A percentile compares a stretch with the other conserved stretches of the same genome.
Conservation (phyloP, 2,888 invertebrate species). For the Serripes groenlandicus region DNA sequence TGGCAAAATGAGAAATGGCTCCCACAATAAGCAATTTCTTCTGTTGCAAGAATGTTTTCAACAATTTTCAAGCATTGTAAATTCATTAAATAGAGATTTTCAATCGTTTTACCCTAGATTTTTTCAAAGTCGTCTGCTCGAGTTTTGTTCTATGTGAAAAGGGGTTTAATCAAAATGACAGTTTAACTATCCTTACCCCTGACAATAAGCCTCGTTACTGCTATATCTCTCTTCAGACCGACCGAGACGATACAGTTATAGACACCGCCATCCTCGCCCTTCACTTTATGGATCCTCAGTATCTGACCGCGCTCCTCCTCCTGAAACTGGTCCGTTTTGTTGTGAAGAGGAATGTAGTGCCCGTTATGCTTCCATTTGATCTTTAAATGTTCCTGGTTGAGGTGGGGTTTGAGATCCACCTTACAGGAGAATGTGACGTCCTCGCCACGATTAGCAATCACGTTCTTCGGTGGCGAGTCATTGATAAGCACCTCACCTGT, state of each 20-base stretch:
- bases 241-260: constrained; percentile 79
- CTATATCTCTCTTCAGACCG: constrained; percentile 71
- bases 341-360: constrained; percentile 57
- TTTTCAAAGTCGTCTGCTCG: no score
- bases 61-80: no score
- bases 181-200: constrained; percentile 67
- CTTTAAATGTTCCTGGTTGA: constrained; percentile 51
- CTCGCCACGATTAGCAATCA: constrained; percentile 54
- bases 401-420: constrained; percentile 45
- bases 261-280: constrained; percentile 72
- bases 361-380: constrained; percentile 80
- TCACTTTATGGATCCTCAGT: constrained; percentile 72
- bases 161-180: no score
- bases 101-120: no score
- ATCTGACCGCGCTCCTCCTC: constrained; percentile 72
- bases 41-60: no score
- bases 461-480: constrained; percentile 42
- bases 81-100: no score
- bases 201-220: constrained; percentile 71
- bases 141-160: no score
- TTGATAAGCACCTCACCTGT: constrained; percentile 59
- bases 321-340: constrained; percentile 67
- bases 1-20: no score
- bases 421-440: constrained; percentile 53
- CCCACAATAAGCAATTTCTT: no score